Evolutionary conservation across 2,888 invertebrate genomes (phyloP), one percentile per base, ranked within the genome.

Genomic region (Ophion ventricosus): DNA sequence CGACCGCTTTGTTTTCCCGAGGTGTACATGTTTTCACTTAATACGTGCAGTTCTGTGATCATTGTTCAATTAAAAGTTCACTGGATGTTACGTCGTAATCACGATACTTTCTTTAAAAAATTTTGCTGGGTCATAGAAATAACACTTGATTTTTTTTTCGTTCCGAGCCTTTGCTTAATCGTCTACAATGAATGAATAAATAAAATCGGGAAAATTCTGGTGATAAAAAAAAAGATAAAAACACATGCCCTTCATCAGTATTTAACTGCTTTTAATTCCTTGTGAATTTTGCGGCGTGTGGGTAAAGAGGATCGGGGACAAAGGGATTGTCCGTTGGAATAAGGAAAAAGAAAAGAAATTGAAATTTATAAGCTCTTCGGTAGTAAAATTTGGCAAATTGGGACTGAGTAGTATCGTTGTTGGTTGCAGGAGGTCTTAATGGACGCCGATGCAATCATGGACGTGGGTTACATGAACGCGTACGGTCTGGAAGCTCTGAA

Each of bases 371-470:
- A 63, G 23, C 20, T 20, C 20, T 5, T 66, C 5, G 25, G 17
- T 25, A 40, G 40, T 2, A 72, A 83, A 83, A 82, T 61, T 70
- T 77, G 73, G 77, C 86, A 76, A 89, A 87, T 84, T 90, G 92
- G 93, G 93, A 93, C 93, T 93, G 93, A 93, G 92, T 92, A 93
- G 93, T 92, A 90, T 91, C 91, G 93, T 92, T 93, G 93, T 93
- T 93, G 93, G 92, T 93, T 93, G 91, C 93, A 93, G 93, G 93
- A 93, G 92, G 92, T 92, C 91, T 93, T 93, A 90, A 89, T 93
- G 93, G 93, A 93, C 91, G 91, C 92, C 89, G 93, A 93, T 87
- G 92, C 93, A 91, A 92, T 93, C 91, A 93, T 93, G 92, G 93
- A 93, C 89, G 90, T 92, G 89, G 92, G 92, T 90, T 93, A 93